Evolutionary conservation across 2,888 invertebrate genomes (phyloP).

Genomic region (Steinernema hermaphroditum): DNA sequence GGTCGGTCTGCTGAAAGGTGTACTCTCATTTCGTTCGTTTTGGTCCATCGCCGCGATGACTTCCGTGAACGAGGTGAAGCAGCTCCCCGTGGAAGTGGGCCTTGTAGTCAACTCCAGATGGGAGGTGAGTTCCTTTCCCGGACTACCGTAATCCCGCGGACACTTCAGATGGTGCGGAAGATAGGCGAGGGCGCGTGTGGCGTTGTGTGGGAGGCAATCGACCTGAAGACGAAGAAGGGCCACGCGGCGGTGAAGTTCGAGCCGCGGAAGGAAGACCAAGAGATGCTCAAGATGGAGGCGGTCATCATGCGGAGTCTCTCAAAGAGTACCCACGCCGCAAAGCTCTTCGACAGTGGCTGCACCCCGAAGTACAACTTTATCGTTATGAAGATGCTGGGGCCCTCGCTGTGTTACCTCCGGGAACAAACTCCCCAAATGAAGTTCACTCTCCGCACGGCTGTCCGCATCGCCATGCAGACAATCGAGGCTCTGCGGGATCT

Average conservation of each 20-base stretch:
- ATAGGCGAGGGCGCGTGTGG: conserved; percentile 15
- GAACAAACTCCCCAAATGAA: not conserved
- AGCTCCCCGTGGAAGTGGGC: not conserved
- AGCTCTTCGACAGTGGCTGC: not conserved
- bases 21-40: no score
- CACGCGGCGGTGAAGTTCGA: conserved; percentile 15
- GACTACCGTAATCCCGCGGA: not conserved
- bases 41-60: no score
- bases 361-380: conserved; percentile 7
- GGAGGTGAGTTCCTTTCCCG: not conserved
- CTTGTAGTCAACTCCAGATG: not conserved
- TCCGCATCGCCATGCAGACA: conserved; percentile 36
- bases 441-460: conserved; percentile 12
- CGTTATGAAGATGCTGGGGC: conserved; percentile 13
- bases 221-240: not conserved
- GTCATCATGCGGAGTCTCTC: conserved; percentile 10
- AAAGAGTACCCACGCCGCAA: not conserved
- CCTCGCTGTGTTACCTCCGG: not conserved
- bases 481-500: conserved; percentile 43
- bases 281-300: conserved; percentile 31
- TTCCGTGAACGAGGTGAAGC: not conserved
- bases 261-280: conserved; percentile 18
- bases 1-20: no score
- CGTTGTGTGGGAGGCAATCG: conserved; percentile 11
- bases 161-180: not conserved